Evolutionary conservation across 2,888 invertebrate species (phyloP).

Genomic region (Drosophila gaucha): DNA sequence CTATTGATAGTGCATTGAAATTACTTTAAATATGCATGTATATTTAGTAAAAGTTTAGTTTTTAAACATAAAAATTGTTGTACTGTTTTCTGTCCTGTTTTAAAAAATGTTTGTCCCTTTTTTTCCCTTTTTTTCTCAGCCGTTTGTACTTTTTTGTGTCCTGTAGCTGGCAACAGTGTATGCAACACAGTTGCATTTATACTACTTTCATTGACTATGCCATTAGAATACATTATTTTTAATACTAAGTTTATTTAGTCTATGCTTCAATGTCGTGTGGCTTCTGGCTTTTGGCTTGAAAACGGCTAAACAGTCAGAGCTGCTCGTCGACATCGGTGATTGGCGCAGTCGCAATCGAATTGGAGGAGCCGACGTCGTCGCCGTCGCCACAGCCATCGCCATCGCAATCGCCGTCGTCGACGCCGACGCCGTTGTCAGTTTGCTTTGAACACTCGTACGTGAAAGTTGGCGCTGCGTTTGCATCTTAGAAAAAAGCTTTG

Average conservation of each 20-base stretch:
- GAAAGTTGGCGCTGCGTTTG: conserved; percentile 60
- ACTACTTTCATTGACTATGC: too few species aligned
- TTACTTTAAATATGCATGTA: too few species aligned
- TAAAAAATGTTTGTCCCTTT: too few species aligned
- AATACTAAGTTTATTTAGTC: not conserved
- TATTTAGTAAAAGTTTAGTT: too few species aligned
- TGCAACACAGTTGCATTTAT: too few species aligned
- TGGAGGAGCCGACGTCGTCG: conserved; percentile 32
- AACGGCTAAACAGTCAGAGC: conserved; percentile 44
- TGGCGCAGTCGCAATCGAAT: conserved; percentile 61
- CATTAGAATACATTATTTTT: not conserved
- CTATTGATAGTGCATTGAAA: too few species aligned
- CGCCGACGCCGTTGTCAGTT: conserved; percentile 55
- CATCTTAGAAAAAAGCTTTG: conserved; percentile 36
- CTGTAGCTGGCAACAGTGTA: too few species aligned
- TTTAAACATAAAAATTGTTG: too few species aligned
- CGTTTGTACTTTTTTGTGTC: too few species aligned
- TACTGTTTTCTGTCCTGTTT: too few species aligned
- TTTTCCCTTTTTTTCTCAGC: too few species aligned
- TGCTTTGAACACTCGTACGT: conserved; percentile 67
- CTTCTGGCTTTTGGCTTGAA: conserved; percentile 10
- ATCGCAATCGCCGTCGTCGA: conserved; percentile 15
- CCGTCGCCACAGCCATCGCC: conserved; percentile 23
- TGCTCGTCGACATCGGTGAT: conserved; percentile 33
- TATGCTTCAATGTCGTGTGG: not conserved